Percentiles rank a stretch among this genome's conserved stretches.
phyloP scores from a whole-genome alignment of 2,888 invertebrate genomes.

The Philereme vetulata region DNA sequence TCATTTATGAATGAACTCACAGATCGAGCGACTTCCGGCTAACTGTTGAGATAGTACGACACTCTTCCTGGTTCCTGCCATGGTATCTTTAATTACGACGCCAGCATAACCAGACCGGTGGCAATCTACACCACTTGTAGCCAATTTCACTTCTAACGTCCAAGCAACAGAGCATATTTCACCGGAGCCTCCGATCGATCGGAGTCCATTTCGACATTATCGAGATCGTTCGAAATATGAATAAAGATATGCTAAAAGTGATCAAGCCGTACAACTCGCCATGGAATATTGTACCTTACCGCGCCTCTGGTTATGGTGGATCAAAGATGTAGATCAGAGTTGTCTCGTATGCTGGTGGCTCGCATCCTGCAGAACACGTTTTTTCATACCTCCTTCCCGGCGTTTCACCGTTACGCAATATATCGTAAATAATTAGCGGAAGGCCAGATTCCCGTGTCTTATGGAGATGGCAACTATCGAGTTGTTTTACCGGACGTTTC shows the following conservation, averaged over 20 bases:
- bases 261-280: slow-evolving; percentile 53
- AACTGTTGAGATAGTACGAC: slow-evolving; percentile 83
- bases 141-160: slow-evolving; percentile 50
- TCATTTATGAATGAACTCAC: slow-evolving; percentile 83
- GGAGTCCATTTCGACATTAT: slow-evolving; percentile 70
- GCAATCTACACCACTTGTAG: slow-evolving; percentile 30
- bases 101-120: slow-evolving; percentile 70
- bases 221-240: slow-evolving; percentile 80
- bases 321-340: slow-evolving; percentile 49
- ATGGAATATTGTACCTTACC: slow-evolving; percentile 58
- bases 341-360: slow-evolving; percentile 57
- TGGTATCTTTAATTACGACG: slow-evolving; percentile 80
- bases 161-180: slow-evolving; percentile 57
- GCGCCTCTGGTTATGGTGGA: slow-evolving; percentile 50
- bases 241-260: slow-evolving; percentile 81
- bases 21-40: slow-evolving; percentile 83
- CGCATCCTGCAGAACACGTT: slow-evolving; percentile 79
- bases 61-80: slow-evolving; percentile 84
- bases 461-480: slow-evolving; percentile 76
- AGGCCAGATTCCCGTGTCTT: slow-evolving; percentile 82
- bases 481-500: slow-evolving; percentile 76
- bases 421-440: slow-evolving; percentile 84
- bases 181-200: slow-evolving; percentile 53
- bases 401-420: slow-evolving; percentile 84
- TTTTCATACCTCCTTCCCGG: slow-evolving; percentile 80